Percentiles rank a stretch among this genome's conserved stretches.
Conservation (phyloP, 2,888 invertebrate species). For the Phaedon cochleariae region DNA sequence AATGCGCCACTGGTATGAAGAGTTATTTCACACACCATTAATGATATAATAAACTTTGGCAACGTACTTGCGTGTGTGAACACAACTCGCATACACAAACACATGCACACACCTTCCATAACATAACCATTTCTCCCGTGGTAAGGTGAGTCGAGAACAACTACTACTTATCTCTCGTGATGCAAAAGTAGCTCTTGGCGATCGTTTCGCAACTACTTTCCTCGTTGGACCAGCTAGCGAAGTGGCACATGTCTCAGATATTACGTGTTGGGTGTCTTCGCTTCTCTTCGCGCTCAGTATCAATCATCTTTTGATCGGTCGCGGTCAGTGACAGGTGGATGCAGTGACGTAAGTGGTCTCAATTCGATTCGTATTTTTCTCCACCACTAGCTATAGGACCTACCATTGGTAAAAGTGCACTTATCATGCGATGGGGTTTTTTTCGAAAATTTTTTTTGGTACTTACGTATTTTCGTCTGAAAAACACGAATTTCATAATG, state of each 20-base stretch:
- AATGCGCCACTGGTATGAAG: neutral
- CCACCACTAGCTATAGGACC: too few species aligned
- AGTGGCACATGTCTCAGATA: conserved; percentile 37
- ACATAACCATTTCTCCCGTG: neutral
- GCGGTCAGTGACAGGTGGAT: conserved; percentile 1
- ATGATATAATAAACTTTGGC: conserved; percentile 20
- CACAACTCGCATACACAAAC: neutral
- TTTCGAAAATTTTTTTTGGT: too few species aligned
- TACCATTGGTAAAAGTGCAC: too few species aligned
- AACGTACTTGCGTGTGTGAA: conserved; percentile 8
- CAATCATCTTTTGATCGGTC: conserved; percentile 6
- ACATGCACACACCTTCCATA: neutral
- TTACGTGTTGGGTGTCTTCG: conserved; percentile 8
- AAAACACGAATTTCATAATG: too few species aligned
- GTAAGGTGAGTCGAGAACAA: too few species aligned
- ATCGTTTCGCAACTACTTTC: neutral
- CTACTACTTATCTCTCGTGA: neutral
- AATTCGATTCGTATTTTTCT: neutral
- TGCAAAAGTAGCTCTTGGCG: neutral
- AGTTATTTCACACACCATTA: neutral
- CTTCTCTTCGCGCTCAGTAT: conserved; percentile 7
- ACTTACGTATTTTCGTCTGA: too few species aligned
- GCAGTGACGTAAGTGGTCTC: neutral
- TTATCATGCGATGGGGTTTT: too few species aligned
- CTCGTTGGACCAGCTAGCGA: neutral